These are phyloP conservation scores for Ostrea edulis DNA, from an alignment of 1,140 invertebrate species.

Conservation along the genomic window DNA sequence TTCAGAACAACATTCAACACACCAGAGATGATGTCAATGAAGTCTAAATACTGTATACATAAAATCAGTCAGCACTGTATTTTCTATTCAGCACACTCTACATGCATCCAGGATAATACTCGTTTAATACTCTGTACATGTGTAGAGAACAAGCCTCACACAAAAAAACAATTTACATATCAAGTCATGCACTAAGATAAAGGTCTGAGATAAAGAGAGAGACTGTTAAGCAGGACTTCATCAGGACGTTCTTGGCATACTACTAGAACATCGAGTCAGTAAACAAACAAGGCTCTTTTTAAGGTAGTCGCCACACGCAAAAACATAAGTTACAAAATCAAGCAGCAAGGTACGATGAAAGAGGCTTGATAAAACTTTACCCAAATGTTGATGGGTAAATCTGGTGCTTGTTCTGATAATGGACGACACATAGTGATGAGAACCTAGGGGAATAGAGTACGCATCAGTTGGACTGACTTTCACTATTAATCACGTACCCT, in stretches of 20 bases:
- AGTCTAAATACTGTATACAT: no score
- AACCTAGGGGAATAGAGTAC: background rate
- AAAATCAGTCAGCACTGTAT: no score
- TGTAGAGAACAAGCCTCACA: background rate
- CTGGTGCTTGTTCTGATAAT: constrained; percentile 24
- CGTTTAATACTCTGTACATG: background rate
- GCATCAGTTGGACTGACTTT: background rate
- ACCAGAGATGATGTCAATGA: no score
- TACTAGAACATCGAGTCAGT: background rate
- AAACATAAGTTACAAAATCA: background rate
- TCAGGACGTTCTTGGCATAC: background rate
- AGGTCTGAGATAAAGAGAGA: background rate
- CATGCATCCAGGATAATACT: background rate
- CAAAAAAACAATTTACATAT: background rate
- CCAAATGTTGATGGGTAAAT: constrained; percentile 11
- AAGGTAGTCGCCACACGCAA: background rate
- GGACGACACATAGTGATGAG: constrained; percentile 11
- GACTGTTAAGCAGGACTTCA: background rate
- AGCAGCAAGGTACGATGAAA: background rate
- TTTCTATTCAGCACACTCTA: no score
- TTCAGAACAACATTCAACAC: no score
- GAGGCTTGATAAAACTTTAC: background rate
- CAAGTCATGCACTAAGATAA: background rate
- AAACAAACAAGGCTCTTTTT: background rate
- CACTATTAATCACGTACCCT: background rate